Percentiles rank a stretch among this genome's conserved stretches.
Evolutionary conservation across 1,140 invertebrate species (phyloP).

Genomic region (Spodoptera frugiperda): DNA sequence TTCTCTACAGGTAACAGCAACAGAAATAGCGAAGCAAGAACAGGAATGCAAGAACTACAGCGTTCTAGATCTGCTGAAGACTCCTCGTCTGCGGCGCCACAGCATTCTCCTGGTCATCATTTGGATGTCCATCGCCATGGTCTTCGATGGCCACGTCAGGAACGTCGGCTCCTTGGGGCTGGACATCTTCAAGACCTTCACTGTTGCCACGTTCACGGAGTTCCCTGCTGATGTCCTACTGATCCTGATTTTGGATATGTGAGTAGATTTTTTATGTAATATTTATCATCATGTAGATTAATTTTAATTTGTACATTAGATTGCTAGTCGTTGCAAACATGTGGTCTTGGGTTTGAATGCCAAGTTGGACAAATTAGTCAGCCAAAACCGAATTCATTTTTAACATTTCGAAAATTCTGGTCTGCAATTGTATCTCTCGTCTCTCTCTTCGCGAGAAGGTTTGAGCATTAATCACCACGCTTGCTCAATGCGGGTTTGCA

Average conservation of each 20-base stretch:
- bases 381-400: too few relatives aligned
- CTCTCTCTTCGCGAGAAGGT: too few relatives aligned
- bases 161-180: slow-evolving; percentile 93
- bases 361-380: too few relatives aligned
- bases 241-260: slow-evolving; percentile 90
- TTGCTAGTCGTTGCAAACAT: too few relatives aligned
- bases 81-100: slow-evolving; percentile 89
- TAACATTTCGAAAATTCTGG: too few relatives aligned
- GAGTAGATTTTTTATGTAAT: slow-evolving; percentile 46
- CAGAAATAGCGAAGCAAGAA: slow-evolving; percentile 69
- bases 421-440: too few relatives aligned
- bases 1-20: slow-evolving; percentile 70
- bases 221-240: slow-evolving; percentile 94
- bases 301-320: too few relatives aligned
- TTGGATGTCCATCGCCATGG: slow-evolving; percentile 94
- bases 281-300: too few relatives aligned
- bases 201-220: slow-evolving; percentile 92
- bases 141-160: slow-evolving; percentile 95
- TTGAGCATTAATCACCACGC: too few relatives aligned
- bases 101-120: slow-evolving; percentile 91
- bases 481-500: too few relatives aligned
- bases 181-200: slow-evolving; percentile 94
- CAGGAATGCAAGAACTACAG: slow-evolving; percentile 87
- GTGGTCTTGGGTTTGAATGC: too few relatives aligned
- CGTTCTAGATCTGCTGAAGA: slow-evolving; percentile 91